Evolutionary conservation across 1,140 invertebrate species (phyloP), one percentile per base, ranked within the genome.

Genomic region (Gonioctena quinquepunctata): DNA sequence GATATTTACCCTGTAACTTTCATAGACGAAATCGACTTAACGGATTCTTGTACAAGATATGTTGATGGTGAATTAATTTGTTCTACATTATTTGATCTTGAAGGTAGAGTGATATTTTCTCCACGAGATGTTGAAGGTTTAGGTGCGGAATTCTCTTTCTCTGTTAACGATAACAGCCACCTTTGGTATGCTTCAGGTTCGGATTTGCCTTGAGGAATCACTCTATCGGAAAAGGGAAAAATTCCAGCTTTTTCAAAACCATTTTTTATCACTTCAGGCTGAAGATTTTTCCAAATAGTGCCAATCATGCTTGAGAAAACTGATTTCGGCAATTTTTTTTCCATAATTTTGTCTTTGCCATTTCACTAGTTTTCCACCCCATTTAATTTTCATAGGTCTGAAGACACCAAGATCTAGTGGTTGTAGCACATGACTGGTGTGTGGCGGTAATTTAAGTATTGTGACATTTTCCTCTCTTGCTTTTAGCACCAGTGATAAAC

Each of bases 371-470:
- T 64, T 42, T 50, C 23, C 63, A 18, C 63, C 66, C 56, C 65
- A 72, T 27, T 23, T 60, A 54, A 59, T 33, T 70, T 72, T 72
- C 27, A 72, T 16, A 18, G 68, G 13, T 61, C 48, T 64, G 22
- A 72, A 65, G 8, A 70, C 79, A 62, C 70, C 73, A 8, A 82
- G 62, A 65, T 81, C 81, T 60, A 82, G 66, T 23, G 81, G 80
- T 73, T 82, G 79, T 25, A 82, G 71, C 25, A 80, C 48, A 57
- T 80, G 77, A 25, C 73, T 81, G 26, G 78, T 81, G 62, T 82
- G 80, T 64, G 80, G 69, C 21, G 77, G 81, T 16, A 81, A 64
- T 68, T 80, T 83, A 11, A 83, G 62, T 28, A 72, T 69, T 23
- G 74, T 79, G 33, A 82, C 7, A 69, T 78, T 64, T 71, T 74